Conservation (phyloP, 2,113 vertebrate genomes). For the Laticauda colubrina region DNA sequence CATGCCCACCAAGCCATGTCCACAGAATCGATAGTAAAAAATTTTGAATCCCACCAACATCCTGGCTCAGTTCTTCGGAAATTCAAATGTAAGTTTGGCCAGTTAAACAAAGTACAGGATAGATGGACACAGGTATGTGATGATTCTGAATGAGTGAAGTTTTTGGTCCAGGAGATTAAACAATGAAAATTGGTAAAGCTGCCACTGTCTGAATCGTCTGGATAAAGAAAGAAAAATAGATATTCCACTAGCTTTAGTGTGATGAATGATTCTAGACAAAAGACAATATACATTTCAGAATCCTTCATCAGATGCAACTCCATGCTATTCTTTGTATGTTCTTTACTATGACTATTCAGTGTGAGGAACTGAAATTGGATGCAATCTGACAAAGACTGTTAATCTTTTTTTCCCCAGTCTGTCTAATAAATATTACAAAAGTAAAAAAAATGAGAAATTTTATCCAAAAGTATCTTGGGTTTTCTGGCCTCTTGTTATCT, state of each 20-base stretch:
- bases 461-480: not conserved
- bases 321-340: not conserved
- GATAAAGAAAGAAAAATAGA: not conserved
- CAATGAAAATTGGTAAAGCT: not conserved
- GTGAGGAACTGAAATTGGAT: slow-evolving; percentile 3
- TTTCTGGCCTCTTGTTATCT: not conserved
- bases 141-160: not conserved
- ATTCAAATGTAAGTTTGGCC: not conserved
- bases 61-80: not conserved
- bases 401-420: not conserved
- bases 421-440: not conserved
- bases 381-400: not conserved
- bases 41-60: not conserved
- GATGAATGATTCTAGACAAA: not conserved
- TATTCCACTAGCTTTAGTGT: not conserved
- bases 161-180: not conserved
- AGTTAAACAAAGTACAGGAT: not conserved
- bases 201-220: not conserved
- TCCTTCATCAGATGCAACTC: not conserved
- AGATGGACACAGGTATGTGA: not conserved
- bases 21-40: no score
- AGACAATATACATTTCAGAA: not conserved
- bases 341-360: not conserved
- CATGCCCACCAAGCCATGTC: no score
- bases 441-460: not conserved